Conservation (phyloP, 1,140 invertebrate species). For the Heliothis subflexa region DNA sequence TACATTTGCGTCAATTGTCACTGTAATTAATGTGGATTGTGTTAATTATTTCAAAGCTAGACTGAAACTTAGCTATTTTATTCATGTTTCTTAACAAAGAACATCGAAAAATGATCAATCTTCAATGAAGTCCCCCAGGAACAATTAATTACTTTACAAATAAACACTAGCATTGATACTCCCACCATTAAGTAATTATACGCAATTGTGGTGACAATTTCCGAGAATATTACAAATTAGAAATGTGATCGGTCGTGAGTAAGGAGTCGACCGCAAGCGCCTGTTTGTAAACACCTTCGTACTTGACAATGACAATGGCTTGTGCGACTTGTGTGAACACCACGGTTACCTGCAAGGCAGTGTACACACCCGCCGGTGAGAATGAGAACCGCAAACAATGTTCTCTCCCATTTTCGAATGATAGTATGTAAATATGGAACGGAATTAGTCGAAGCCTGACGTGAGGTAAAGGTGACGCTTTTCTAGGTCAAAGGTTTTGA, state of each 20-base stretch:
- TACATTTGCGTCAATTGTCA: background rate
- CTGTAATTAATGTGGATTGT: background rate
- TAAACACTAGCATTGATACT: background rate
- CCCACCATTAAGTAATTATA: slow-evolving; percentile 5
- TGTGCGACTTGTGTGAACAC: background rate
- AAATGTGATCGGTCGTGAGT: slow-evolving; percentile 2
- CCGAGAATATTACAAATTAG: background rate
- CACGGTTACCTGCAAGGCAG: too few species aligned
- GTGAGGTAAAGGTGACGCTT: too few species aligned
- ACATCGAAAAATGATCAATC: background rate
- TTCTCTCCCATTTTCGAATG: background rate
- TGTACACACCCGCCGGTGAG: background rate
- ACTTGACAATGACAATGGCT: slow-evolving; percentile 7
- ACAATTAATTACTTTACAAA: background rate
- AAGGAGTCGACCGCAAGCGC: background rate
- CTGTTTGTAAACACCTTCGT: background rate
- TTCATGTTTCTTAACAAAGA: background rate
- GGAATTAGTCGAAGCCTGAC: too few species aligned
- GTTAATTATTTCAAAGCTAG: background rate
- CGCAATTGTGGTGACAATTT: slow-evolving; percentile 21
- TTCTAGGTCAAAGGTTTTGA: background rate
- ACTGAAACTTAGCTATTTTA: background rate
- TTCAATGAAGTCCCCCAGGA: too few species aligned
- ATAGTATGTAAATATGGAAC: too few species aligned
- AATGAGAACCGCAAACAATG: background rate